phyloP scores from a whole-genome alignment of 2,888 invertebrate genomes.

The Lasiommata megera region DNA sequence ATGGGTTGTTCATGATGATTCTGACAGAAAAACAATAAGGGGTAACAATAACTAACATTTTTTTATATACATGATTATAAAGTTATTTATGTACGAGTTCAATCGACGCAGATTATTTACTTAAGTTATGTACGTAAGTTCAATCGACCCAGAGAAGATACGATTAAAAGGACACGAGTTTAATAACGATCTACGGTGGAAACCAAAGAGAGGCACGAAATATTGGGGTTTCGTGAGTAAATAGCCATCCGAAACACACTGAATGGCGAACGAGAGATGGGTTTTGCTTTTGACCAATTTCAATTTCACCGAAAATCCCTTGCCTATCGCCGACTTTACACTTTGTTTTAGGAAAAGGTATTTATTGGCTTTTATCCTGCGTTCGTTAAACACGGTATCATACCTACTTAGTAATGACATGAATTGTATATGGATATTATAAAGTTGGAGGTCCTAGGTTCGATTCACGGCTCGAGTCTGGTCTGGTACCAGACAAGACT shows the following conservation, averaged over 20 bases:
- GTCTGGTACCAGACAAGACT: too few relatives aligned
- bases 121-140: background rate
- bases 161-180: background rate
- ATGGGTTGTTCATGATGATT: too few relatives aligned
- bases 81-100: too few relatives aligned
- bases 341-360: background rate
- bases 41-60: too few relatives aligned
- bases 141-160: background rate
- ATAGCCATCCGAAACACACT: constrained; percentile 11
- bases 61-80: too few relatives aligned
- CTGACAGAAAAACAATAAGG: too few relatives aligned
- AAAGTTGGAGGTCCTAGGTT: too few relatives aligned
- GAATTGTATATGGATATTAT: too few relatives aligned
- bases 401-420: too few relatives aligned
- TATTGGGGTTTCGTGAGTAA: constrained; percentile 6
- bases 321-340: background rate
- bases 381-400: too few relatives aligned
- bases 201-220: background rate
- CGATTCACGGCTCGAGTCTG: too few relatives aligned
- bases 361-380: background rate
- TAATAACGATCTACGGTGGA: background rate
- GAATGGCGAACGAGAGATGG: constrained; percentile 5
- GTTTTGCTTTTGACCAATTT: constrained; percentile 28
- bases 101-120: too few relatives aligned
- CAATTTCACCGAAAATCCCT: constrained; percentile 26